A percentile compares a stretch with the other conserved stretches of the same genome.
Evolutionary conservation across 2,888 invertebrate genomes (phyloP).

Genomic region (Leptopterna dolabrata): DNA sequence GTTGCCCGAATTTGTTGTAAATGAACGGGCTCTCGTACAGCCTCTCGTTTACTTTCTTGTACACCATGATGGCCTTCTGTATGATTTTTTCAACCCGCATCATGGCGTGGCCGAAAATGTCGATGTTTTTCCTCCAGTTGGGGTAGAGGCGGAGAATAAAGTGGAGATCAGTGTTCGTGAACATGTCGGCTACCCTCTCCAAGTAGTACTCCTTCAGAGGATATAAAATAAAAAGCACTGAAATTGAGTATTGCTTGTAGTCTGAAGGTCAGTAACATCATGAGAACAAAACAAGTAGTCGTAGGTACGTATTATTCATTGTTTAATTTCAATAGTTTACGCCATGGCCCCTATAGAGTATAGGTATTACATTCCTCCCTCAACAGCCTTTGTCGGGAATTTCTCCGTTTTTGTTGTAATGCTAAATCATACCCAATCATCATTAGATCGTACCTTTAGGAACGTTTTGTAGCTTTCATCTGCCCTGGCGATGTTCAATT

Average conservation of each 20-base stretch:
- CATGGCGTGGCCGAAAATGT: slow-evolving; percentile 51
- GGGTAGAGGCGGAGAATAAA: slow-evolving; percentile 41
- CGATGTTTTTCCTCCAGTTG: slow-evolving; percentile 41
- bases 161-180: slow-evolving; percentile 31
- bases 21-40: slow-evolving; percentile 45
- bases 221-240: no score
- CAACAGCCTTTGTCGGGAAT: no score
- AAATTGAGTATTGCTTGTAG: no score
- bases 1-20: slow-evolving; percentile 43
- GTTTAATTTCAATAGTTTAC: no score
- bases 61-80: slow-evolving; percentile 21
- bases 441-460: not conserved
- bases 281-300: no score
- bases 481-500: slow-evolving; percentile 23
- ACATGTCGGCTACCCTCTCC: slow-evolving; percentile 35
- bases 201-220: slow-evolving; percentile 23
- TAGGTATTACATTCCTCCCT: no score
- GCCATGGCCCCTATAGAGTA: no score
- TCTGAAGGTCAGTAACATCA: no score
- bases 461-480: slow-evolving; percentile 48
- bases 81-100: slow-evolving; percentile 49
- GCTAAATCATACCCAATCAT: no score
- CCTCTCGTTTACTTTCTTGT: slow-evolving; percentile 25
- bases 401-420: no score
- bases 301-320: no score